These are phyloP conservation scores for Danionella cerebrum DNA, from an alignment of 2,113 vertebrate species.

Conservation along the genomic window DNA sequence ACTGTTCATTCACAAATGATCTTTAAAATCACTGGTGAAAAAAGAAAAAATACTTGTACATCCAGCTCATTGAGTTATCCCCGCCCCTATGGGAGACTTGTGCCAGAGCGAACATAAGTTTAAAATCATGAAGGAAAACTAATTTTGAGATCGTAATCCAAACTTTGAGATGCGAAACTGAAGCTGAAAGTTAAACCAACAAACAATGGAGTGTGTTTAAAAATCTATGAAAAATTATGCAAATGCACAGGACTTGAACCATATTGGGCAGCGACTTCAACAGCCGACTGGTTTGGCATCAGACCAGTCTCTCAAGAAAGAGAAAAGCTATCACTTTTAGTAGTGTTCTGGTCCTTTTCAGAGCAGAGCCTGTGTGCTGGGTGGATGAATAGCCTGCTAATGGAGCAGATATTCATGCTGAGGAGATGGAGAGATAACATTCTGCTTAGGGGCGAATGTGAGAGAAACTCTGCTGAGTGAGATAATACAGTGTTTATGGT, in stretches of 20 bases:
- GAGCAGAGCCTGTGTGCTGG: conserved; percentile 27
- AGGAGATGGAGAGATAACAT: conserved; percentile 40
- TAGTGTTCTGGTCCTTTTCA: conserved; percentile 32
- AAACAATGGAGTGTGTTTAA: too few species aligned
- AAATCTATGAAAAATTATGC: too few species aligned
- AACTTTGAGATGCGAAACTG: too few species aligned
- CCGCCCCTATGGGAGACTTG: too few species aligned
- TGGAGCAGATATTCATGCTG: conserved; percentile 41
- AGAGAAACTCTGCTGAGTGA: conserved; percentile 28
- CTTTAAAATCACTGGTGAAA: too few species aligned
- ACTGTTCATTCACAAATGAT: too few species aligned
- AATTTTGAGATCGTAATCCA: too few species aligned
- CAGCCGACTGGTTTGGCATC: conserved; percentile 18
- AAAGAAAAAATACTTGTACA: too few species aligned
- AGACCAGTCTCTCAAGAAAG: conserved; percentile 28
- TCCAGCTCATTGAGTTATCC: too few species aligned
- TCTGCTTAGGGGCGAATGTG: conserved; percentile 28
- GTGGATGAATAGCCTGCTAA: conserved; percentile 42
- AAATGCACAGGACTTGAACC: conserved; percentile 2
- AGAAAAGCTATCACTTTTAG: conserved; percentile 40
- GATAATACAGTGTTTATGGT: conserved; percentile 41
- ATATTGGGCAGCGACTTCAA: conserved; percentile 1
- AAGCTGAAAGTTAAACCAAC: too few species aligned
- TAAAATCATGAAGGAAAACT: too few species aligned
- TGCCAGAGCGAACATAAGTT: too few species aligned